Evolutionary conservation across 2,113 vertebrate genomes (phyloP).

Genomic region (Panthera uncia): DNA sequence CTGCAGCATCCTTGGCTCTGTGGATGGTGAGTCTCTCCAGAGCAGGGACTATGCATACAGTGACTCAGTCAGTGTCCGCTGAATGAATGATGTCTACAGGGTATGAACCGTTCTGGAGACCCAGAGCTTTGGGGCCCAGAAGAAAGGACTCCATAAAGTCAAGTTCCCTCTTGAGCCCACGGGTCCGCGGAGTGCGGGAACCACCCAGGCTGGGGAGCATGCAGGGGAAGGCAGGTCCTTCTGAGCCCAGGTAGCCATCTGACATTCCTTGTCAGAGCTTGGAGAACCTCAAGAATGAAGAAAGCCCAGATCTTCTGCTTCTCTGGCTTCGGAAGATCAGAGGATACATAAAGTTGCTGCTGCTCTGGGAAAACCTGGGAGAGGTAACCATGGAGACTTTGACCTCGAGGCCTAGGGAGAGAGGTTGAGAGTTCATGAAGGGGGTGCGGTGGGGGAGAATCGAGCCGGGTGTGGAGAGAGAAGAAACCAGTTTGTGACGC

Average conservation of each 20-base stretch:
- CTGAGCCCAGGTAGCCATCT: background rate
- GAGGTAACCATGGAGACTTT: background rate
- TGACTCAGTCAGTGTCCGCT: background rate
- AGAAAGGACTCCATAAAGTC: background rate
- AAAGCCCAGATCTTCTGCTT: background rate
- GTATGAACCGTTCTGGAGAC: background rate
- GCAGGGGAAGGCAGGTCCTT: background rate
- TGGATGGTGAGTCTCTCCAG: background rate
- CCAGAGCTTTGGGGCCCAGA: background rate
- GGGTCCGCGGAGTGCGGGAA: background rate
- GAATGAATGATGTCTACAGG: background rate
- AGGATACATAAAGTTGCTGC: background rate
- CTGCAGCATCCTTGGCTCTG: background rate
- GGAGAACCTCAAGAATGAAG: background rate
- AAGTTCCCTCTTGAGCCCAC: background rate
- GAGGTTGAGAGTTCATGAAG: background rate
- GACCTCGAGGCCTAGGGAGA: background rate
- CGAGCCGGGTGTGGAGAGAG: background rate
- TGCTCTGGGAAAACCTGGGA: background rate
- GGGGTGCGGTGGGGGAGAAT: background rate
- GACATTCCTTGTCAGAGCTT: background rate
- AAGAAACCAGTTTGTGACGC: background rate
- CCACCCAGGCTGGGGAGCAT: background rate
- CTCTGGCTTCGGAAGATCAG: background rate
- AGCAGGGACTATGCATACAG: background rate